Conservation (phyloP, 2,113 vertebrate genomes). For the Proterorhinus semilunaris region DNA sequence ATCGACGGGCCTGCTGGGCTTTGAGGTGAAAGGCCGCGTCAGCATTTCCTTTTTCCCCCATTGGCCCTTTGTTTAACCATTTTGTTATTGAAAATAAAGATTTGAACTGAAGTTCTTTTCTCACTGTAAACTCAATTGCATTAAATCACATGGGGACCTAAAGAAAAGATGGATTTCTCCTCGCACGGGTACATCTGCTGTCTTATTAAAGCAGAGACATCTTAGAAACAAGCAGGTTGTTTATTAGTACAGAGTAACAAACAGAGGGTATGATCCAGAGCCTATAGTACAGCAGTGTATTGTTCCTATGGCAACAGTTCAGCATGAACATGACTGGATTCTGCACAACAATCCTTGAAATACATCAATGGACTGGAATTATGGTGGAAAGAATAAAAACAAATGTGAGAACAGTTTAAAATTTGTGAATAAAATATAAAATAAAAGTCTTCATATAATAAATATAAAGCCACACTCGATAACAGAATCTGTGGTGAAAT, state of each 20-base stretch:
- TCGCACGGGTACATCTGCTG: too few relatives aligned
- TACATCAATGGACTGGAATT: conserved; percentile 27
- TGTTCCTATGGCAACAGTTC: conserved; percentile 24
- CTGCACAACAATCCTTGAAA: conserved; percentile 18
- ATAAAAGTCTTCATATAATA: background rate
- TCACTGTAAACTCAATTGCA: background rate
- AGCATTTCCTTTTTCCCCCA: conserved; percentile 26
- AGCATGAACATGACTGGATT: conserved; percentile 15
- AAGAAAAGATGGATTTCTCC: too few relatives aligned
- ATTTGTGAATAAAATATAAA: background rate
- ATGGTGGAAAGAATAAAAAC: background rate
- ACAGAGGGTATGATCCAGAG: conserved; percentile 26
- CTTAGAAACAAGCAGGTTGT: conserved; percentile 65
- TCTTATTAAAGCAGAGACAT: background rate
- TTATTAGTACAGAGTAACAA: conserved; percentile 73
- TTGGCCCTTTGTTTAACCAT: background rate
- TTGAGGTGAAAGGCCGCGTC: conserved; percentile 29
- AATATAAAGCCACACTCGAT: too few relatives aligned
- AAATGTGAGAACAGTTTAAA: background rate
- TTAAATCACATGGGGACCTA: background rate
- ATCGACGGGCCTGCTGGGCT: conserved; percentile 2
- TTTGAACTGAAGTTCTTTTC: background rate
- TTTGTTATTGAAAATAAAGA: conserved; percentile 8
- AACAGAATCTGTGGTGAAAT: too few relatives aligned
- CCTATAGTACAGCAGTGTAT: conserved; percentile 33